Percentiles rank a stretch among this genome's conserved stretches.
These are phyloP conservation scores for Meiosimyza decipiens DNA, from an alignment of 2,888 invertebrate genomes.

Conservation along the genomic window DNA sequence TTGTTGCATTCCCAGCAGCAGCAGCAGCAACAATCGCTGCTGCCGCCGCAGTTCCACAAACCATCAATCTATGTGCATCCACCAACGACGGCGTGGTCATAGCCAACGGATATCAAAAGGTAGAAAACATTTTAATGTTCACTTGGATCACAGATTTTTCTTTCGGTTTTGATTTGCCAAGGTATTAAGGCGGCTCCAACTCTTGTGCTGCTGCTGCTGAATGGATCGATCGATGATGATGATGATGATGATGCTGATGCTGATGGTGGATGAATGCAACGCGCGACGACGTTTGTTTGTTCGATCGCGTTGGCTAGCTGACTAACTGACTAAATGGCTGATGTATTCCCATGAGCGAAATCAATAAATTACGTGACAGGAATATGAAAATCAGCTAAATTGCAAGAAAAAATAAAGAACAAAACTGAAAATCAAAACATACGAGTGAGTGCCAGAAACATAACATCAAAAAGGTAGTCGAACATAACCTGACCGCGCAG, in stretches of 20 bases:
- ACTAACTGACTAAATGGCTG: conserved; percentile 26
- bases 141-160: conserved; percentile 36
- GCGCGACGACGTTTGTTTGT: neutral
- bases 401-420: conserved; percentile 31
- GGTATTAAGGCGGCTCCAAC: neutral
- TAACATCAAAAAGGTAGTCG: conserved; percentile 21
- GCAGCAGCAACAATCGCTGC: neutral
- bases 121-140: conserved; percentile 25
- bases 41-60: neutral
- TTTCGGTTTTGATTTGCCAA: conserved; percentile 17
- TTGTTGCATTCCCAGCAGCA: neutral
- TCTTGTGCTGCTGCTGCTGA: conserved; percentile 5
- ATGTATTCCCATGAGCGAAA: conserved; percentile 63
- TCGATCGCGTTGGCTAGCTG: conserved; percentile 33
- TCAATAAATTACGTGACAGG: conserved; percentile 67
- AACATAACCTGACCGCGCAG: conserved; percentile 8
- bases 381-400: conserved; percentile 51
- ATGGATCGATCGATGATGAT: conserved; percentile 6
- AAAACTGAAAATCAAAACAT: neutral
- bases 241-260: neutral
- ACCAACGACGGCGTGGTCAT: conserved; percentile 16
- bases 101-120: conserved; percentile 31
- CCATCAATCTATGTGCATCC: neutral
- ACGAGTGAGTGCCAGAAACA: neutral
- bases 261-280: neutral